Evolutionary conservation across 1,140 invertebrate genomes (phyloP).

Genomic region (Meloidogyne chitwoodi): DNA sequence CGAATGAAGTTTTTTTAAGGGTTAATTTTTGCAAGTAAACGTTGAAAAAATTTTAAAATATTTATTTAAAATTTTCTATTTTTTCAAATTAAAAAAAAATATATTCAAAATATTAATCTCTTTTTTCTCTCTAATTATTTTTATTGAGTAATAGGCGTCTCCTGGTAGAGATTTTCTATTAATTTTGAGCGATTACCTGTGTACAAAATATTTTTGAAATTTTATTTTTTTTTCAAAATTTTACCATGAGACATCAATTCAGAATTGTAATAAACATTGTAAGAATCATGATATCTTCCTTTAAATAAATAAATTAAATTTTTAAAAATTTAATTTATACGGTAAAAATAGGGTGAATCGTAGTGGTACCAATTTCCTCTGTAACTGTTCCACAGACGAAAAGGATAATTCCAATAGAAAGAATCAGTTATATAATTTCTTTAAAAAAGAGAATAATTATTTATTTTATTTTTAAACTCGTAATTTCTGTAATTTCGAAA

Average conservation of each 20-base stretch:
- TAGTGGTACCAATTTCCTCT: conserved; percentile 14
- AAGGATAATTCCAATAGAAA: conserved; percentile 19
- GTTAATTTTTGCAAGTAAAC: no score
- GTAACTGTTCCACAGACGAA: neutral
- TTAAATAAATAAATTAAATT: neutral
- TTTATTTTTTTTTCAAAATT: neutral
- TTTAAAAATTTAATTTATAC: neutral
- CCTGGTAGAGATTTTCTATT: conserved; percentile 16
- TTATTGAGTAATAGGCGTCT: conserved; percentile 7
- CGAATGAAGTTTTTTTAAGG: no score
- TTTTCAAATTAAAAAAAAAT: no score
- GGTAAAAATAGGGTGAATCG: conserved; percentile 17
- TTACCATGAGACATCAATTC: conserved; percentile 13
- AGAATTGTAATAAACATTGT: conserved; percentile 16
- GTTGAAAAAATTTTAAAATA: no score
- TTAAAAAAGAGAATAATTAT: neutral
- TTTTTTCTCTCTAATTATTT: neutral
- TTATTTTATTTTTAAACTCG: neutral
- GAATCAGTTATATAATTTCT: conserved; percentile 23
- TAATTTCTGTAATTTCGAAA: conserved; percentile 16
- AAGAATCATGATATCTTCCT: conserved; percentile 11
- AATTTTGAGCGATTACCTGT: conserved; percentile 13
- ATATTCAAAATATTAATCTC: no score
- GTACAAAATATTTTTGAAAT: neutral
- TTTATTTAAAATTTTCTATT: no score